phyloP scores from a whole-genome alignment of 2,797 vertebrate species.

The Cyclopterus lumpus region DNA sequence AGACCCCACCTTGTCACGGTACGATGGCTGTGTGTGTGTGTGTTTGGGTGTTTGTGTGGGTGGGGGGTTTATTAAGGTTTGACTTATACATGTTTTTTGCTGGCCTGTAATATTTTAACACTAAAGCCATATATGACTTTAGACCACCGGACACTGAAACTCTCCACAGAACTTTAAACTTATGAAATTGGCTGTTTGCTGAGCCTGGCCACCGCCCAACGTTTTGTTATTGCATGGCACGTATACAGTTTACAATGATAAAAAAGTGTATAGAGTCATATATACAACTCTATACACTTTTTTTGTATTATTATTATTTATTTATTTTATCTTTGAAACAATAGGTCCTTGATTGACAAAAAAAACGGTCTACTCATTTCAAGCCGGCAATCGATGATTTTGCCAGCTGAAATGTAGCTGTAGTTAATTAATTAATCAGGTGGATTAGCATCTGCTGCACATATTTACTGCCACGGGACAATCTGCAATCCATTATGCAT shows the following conservation, averaged over 20 bases:
- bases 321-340: neutral
- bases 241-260: neutral
- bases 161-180: slow-evolving; percentile 5
- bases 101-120: neutral
- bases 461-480: neutral
- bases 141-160: slow-evolving; percentile 6
- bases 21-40: slow-evolving; percentile 19
- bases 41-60: neutral
- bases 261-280: neutral
- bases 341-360: neutral
- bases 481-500: neutral
- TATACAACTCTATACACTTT: no score
- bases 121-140: neutral
- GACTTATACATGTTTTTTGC: neutral
- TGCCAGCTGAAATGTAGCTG: no score
- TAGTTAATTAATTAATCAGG: no score
- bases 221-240: neutral
- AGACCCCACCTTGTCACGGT: slow-evolving; percentile 94
- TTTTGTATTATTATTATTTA: neutral
- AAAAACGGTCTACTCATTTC: neutral
- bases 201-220: neutral
- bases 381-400: no score
- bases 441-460: neutral
- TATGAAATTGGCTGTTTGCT: neutral
- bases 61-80: neutral